Base-by-base conservation (phyloP, 2,797 vertebrate species). In the Lepidocolaptes lacrymiger region DNA sequence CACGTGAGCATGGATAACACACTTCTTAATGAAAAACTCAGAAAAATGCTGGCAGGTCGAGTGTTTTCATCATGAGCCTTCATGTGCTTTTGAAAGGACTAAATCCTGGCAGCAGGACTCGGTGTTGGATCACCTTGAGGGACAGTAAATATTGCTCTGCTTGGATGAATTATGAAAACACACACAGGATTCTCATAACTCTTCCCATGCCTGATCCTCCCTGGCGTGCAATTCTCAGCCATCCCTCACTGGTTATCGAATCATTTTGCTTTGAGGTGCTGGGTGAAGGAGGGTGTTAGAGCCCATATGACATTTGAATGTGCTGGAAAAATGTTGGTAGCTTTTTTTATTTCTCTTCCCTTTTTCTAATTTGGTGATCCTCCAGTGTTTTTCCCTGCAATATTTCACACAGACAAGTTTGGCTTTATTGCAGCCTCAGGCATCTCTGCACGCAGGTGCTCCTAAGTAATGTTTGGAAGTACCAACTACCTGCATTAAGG, bases 331-430 rank as follows among this genome's bases (percentile, higher is more conserved):
- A 85, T 0, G 1, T 7, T 36, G 37, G 51, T 30, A 14, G 48
- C 6, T 44, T 61, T 76, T 89, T 64, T 59, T 8, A 4, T 80
- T 61, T 76, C 39, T 74, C 49, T 80, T 69, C 43, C 9, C 3
- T 73, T 49, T 81, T 67, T 39, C n/a, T 75, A 16, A 89, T 78
- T 72, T 93, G 85, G 66, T 92, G 89, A 63, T 28, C 36, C 37
- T 91, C 89, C 82, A 78, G 30, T 67, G 51, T 48, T 89, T 86
- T 85, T 24, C 37, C 10, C 64, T 86, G 37, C 77, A 63, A 66
- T 89, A 77, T 92, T 88, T 96, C 72, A 91, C 58, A 61, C 4
- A 49, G 94, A 86, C 84, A 76, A 48, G 51, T 91, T 91, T 82
- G 84, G 80, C 67, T 93, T 96, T 84, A 81, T 83, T 90, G 61